These are phyloP conservation scores for Hucho hucho DNA, from an alignment of 2,113 vertebrate species.

Conservation along the genomic window DNA sequence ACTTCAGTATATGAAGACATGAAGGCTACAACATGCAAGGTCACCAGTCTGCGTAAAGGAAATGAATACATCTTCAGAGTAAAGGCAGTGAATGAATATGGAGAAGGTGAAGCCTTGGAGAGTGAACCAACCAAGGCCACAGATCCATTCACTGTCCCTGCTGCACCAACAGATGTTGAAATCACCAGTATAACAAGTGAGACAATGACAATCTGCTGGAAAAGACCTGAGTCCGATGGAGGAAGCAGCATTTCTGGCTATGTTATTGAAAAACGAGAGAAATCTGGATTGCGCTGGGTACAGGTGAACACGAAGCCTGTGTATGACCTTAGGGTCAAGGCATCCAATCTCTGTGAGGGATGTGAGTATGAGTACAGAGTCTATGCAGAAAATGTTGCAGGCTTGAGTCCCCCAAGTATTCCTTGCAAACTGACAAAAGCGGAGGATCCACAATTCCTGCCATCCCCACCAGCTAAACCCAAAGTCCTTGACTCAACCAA, in stretches of 20 bases:
- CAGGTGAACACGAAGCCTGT: constrained; percentile 98
- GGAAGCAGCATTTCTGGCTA: constrained; percentile 92
- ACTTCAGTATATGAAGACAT: constrained; percentile 90
- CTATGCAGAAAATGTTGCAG: constrained; percentile 94
- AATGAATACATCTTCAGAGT: constrained; percentile 98
- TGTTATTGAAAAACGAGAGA: constrained; percentile 94
- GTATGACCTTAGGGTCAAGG: constrained; percentile 96
- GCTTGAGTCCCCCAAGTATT: constrained; percentile 89
- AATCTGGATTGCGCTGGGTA: constrained; percentile 90
- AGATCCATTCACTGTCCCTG: constrained; percentile 90
- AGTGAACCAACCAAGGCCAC: constrained; percentile 86
- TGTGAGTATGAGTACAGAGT: constrained; percentile 96
- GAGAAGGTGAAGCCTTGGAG: constrained; percentile 89
- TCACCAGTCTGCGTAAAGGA: constrained; percentile 91
- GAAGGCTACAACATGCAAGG: constrained; percentile 93
- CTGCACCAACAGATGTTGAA: constrained; percentile 87
- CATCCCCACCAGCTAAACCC: constrained; percentile 91
- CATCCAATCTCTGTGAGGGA: constrained; percentile 87
- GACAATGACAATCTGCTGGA: constrained; percentile 96
- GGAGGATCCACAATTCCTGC: constrained; percentile 92
- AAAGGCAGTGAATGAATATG: constrained; percentile 93
- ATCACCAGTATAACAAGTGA: constrained; percentile 90
- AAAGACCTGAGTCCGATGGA: constrained; percentile 91
- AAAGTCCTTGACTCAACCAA: constrained; percentile 90
- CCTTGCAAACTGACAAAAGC: constrained; percentile 84